Base-by-base conservation (phyloP, 2,888 invertebrate genomes). In the Anodontia alba region DNA sequence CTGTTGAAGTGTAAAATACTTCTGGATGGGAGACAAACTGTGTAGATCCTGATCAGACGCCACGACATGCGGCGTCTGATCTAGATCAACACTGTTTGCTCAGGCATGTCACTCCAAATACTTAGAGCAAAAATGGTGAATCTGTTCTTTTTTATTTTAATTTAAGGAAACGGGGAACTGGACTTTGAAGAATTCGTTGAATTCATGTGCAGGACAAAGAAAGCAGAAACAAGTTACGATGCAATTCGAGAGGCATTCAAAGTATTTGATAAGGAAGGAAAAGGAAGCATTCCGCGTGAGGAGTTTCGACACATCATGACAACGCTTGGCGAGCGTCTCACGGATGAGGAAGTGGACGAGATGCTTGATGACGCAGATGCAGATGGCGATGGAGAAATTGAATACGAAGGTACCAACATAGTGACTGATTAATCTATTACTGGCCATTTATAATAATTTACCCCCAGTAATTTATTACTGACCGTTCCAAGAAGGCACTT, bases 281-380 rank as follows among this genome's bases (percentile, higher is more conserved):
- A 80, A 67, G 85, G 85, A 1, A 78, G 80, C 54, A 82, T 85
- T 42, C 78, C 78, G 23, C 78, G 85, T 29, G 85, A 85, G 68
- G 78, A 79, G 62, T 83, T 87, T 42, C 83, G 84, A 26, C 87
- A 87, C 43, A 78, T 87, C n/a, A 87, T 87, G 87, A 87, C 87
- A 62, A 85, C 81, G 20, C 81, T 87, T 78, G 87, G 87, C n/a
- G 87, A 87, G 68, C 57, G 74, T 67, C 66, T 87, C n/a, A 81
- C 82, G 0, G 87, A 87, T 49, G 87, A 87, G n/a, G 87, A 87
- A 49, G 84, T 84, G 0, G 84, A 87, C 36, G 87, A 87, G 54
- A 87, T 87, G 87, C 43, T 87, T 7, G 84, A 81, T 31, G 84
- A 82, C 31, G 87, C 87, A 23, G 87, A 87, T 68, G 78, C 80